Percentiles rank a stretch among this genome's conserved stretches.
Conservation (phyloP, 2,797 vertebrate genomes). For the Chrysolophus pictus region DNA sequence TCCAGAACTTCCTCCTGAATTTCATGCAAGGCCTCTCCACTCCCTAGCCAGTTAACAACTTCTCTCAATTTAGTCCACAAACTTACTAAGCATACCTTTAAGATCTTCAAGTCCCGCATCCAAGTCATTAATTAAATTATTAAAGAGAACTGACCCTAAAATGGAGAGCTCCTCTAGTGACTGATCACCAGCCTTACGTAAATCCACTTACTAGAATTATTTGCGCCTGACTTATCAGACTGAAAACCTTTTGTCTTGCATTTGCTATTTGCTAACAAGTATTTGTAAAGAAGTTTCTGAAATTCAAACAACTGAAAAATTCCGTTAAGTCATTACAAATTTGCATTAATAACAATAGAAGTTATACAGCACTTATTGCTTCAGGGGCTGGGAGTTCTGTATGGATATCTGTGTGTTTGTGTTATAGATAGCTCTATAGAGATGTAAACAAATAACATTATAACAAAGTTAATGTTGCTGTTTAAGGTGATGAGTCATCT, state of each 20-base stretch:
- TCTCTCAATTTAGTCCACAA: not conserved
- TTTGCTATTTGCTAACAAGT: not conserved
- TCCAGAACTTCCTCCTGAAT: not conserved
- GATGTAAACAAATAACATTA: not conserved
- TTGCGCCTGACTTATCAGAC: no score
- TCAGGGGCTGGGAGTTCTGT: not conserved
- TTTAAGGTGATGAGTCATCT: not conserved
- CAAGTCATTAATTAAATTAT: not conserved
- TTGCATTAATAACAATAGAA: not conserved
- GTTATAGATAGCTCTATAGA: not conserved
- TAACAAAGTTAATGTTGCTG: not conserved
- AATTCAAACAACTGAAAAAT: not conserved
- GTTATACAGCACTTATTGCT: not conserved
- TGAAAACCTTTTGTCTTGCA: not conserved
- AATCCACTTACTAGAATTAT: not conserved
- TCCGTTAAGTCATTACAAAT: not conserved
- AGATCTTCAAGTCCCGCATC: not conserved
- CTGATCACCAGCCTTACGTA: not conserved
- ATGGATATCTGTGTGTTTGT: not conserved
- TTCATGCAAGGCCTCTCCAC: not conserved
- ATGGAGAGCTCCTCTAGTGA: not conserved
- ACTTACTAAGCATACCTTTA: not conserved
- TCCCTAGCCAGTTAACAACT: not conserved
- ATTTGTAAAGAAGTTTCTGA: not conserved
- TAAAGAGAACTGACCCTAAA: not conserved